phyloP scores from a whole-genome alignment of 2,113 vertebrate species.

The Actenoides lindsayi region DNA sequence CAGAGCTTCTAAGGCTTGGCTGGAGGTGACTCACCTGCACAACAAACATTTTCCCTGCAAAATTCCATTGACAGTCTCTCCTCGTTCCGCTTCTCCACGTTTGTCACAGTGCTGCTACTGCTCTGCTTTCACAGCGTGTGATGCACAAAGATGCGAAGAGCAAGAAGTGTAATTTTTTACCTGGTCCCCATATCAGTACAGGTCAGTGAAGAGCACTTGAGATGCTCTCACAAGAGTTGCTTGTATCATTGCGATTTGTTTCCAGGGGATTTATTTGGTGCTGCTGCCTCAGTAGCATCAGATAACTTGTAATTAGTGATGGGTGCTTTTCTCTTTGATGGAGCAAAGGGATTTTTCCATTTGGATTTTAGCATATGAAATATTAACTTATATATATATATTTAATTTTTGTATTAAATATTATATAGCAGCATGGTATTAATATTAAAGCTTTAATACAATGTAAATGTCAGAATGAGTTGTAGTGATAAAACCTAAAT shows the following conservation, averaged over 20 bases:
- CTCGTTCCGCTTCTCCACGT: not conserved
- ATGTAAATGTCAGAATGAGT: constrained; percentile 39
- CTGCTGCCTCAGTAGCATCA: not conserved
- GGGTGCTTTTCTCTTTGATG: not conserved
- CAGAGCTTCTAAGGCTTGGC: not conserved
- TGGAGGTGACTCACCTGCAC: not conserved
- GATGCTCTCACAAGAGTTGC: not conserved
- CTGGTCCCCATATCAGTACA: no score
- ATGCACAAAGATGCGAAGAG: not conserved
- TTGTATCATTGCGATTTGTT: not conserved
- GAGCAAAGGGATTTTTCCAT: not conserved
- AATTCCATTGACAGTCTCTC: accelerated
- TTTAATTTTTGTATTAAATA: constrained; percentile 19
- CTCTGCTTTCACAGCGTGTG: not conserved
- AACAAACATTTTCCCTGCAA: not conserved
- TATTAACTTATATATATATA: constrained; percentile 21
- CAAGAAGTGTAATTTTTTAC: not conserved
- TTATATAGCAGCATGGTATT: not conserved
- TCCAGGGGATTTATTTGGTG: not conserved
- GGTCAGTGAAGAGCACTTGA: not conserved
- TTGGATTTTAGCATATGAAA: constrained; percentile 24
- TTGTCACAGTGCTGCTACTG: not conserved
- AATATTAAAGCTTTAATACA: constrained; percentile 36
- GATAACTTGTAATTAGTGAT: not conserved
- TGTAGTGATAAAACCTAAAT: not conserved